Evolutionary conservation across 2,888 invertebrate species (phyloP).

Genomic region (Eremobia ochroleuca): DNA sequence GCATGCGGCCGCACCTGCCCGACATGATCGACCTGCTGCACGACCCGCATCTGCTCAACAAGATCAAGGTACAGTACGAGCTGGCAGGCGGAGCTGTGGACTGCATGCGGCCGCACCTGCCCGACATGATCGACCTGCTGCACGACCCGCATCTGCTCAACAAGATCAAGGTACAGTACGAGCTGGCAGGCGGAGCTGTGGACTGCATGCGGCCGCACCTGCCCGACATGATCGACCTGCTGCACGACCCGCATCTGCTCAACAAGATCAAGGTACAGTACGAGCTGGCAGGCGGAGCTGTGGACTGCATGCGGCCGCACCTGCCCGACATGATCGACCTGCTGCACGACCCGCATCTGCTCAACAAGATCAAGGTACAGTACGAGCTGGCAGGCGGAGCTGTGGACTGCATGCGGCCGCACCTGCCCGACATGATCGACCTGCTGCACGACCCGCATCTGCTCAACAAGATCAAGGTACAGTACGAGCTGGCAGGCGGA

Average conservation of each 20-base stretch:
- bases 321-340: constrained; percentile 98
- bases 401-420: constrained; percentile 92
- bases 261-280: constrained; percentile 97
- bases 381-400: not conserved
- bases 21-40: constrained; percentile 98
- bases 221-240: constrained; percentile 97
- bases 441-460: too few relatives aligned
- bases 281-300: not conserved
- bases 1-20: constrained; percentile 97
- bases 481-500: too few relatives aligned
- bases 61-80: constrained; percentile 95
- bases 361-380: constrained; percentile 98
- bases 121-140: constrained; percentile 98
- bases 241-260: constrained; percentile 98
- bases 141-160: constrained; percentile 98
- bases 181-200: not conserved
- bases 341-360: constrained; percentile 98
- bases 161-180: constrained; percentile 95
- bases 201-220: constrained; percentile 95
- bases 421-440: too few relatives aligned
- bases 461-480: too few relatives aligned
- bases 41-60: constrained; percentile 98
- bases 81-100: not conserved
- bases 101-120: constrained; percentile 95
- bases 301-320: constrained; percentile 94